These are phyloP conservation scores for Streptopelia turtur DNA, from an alignment of 2,797 vertebrate species.

Conservation along the genomic window DNA sequence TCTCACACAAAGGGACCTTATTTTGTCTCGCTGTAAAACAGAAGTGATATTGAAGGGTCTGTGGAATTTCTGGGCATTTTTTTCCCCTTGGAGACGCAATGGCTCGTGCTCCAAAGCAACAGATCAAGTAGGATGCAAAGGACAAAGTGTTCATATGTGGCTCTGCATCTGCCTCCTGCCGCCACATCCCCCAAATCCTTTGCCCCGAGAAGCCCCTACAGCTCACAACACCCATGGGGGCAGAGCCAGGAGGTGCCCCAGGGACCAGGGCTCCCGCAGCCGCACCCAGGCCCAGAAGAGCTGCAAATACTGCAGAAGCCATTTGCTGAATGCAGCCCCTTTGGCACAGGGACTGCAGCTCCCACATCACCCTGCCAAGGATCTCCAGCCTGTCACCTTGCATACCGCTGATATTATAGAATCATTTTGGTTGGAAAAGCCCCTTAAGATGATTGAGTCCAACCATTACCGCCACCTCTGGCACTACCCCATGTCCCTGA, in stretches of 20 bases:
- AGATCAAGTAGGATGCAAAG: constrained; percentile 38
- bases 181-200: neutral
- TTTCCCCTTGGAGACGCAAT: constrained; percentile 8
- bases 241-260: neutral
- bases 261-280: neutral
- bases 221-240: neutral
- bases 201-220: neutral
- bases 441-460: no score
- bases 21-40: constrained; percentile 60
- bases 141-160: neutral
- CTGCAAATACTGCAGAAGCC: neutral
- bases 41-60: constrained; percentile 64
- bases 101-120: neutral
- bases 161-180: neutral
- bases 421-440: no score
- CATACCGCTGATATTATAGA: neutral
- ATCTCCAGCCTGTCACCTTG: no score
- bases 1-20: constrained; percentile 71
- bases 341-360: neutral
- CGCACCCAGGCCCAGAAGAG: neutral
- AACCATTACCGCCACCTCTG: no score
- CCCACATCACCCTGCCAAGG: neutral
- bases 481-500: no score
- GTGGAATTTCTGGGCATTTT: constrained; percentile 59
- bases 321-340: neutral